Conservation (phyloP, 2,888 invertebrate species). For the Galerucella calmariensis region DNA sequence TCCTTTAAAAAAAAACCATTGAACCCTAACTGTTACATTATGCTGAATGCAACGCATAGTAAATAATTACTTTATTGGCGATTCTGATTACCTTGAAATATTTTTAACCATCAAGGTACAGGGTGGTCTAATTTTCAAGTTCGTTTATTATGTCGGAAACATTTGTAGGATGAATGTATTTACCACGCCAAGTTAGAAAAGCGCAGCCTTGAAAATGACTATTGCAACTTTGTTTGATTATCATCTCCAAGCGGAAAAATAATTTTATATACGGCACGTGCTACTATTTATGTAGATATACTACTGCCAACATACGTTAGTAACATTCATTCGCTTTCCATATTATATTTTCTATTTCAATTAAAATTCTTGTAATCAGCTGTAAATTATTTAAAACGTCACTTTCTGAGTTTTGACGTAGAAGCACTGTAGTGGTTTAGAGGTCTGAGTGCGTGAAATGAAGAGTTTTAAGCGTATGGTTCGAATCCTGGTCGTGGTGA, state of each 20-base stretch:
- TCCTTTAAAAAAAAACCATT: too few species aligned
- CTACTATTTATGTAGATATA: slow-evolving; percentile 16
- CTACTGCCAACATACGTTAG: slow-evolving; percentile 2
- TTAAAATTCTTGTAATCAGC: too few species aligned
- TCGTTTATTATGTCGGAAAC: background rate
- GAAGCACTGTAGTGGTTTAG: too few species aligned
- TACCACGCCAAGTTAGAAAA: background rate
- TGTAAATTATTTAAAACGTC: too few species aligned
- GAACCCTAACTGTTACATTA: too few species aligned
- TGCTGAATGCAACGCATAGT: background rate
- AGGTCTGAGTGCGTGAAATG: too few species aligned
- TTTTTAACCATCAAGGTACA: background rate
- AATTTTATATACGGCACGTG: slow-evolving; percentile 20
- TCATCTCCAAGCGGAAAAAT: slow-evolving; percentile 12
- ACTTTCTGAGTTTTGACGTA: too few species aligned
- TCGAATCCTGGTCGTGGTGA: too few species aligned
- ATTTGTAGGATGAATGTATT: slow-evolving; percentile 6
- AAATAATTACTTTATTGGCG: background rate
- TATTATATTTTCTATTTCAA: too few species aligned
- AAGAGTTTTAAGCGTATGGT: too few species aligned
- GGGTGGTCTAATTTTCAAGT: slow-evolving; percentile 1
- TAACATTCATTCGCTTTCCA: too few species aligned
- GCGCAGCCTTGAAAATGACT: slow-evolving; percentile 16
- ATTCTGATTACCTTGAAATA: slow-evolving; percentile 14
- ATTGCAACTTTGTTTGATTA: slow-evolving; percentile 7